A percentile compares a stretch with the other conserved stretches of the same genome.
phyloP scores from a whole-genome alignment of 2,113 vertebrate genomes.

The Nymphicus hollandicus region DNA sequence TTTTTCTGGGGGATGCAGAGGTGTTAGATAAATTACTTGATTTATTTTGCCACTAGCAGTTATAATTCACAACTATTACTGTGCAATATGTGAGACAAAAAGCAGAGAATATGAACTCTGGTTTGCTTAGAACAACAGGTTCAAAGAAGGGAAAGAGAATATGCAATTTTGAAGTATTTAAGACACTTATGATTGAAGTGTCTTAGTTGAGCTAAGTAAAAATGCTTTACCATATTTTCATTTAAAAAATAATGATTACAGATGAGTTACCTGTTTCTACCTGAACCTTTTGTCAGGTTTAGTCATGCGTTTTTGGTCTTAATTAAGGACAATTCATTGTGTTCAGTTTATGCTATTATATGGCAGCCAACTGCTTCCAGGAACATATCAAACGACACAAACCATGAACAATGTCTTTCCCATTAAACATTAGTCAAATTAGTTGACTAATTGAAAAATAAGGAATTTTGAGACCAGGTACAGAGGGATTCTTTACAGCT shows the following conservation, averaged over 20 bases:
- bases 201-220: conserved; percentile 38
- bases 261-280: background rate
- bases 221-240: conserved; percentile 9
- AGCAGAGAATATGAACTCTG: background rate
- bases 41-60: background rate
- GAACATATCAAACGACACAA: background rate
- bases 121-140: background rate
- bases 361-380: background rate
- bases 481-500: background rate
- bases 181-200: background rate
- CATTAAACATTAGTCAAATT: background rate
- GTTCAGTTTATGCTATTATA: background rate
- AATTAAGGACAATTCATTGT: conserved; percentile 18
- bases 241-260: conserved; percentile 32
- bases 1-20: background rate
- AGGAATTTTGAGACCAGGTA: background rate
- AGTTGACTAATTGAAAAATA: background rate
- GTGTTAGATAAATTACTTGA: background rate
- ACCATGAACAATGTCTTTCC: background rate
- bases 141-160: background rate
- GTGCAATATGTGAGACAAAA: background rate
- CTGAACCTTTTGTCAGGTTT: conserved; percentile 1
- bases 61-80: background rate
- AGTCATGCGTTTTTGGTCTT: background rate
- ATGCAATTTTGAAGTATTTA: background rate